These are phyloP conservation scores for Helicoverpa armigera DNA, from an alignment of 1,140 invertebrate genomes.

Conservation along the genomic window DNA sequence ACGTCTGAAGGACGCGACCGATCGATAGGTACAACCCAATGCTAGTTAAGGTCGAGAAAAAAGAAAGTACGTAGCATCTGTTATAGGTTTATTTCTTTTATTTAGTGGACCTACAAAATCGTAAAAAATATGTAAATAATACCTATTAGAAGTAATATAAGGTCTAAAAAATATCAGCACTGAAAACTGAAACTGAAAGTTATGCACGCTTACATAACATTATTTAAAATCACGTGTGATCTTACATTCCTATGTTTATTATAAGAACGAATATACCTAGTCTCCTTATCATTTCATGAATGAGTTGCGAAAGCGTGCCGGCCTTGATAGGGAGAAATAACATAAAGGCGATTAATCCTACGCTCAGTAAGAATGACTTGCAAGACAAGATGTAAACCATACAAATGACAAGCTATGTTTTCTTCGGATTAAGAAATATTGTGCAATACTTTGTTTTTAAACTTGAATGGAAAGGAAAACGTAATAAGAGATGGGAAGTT, in stretches of 20 bases:
- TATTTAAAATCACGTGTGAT: background rate
- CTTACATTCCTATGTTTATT: background rate
- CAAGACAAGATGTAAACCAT: background rate
- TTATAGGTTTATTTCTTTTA: background rate
- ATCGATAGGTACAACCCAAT: background rate
- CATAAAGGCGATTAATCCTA: background rate
- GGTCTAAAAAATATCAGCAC: no score
- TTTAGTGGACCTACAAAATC: no score
- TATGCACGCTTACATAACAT: background rate
- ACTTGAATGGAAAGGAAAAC: no score
- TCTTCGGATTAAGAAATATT: conserved; percentile 8
- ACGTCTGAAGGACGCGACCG: conserved; percentile 17
- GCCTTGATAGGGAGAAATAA: background rate
- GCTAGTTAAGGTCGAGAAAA: no score
- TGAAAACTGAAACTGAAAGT: no score
- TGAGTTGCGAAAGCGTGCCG: background rate
- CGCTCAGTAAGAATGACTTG: conserved; percentile 13
- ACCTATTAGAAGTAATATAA: background rate
- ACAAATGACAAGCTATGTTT: background rate
- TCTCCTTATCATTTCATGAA: conserved; percentile 2
- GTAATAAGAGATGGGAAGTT: background rate
- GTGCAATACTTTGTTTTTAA: conserved; percentile 8
- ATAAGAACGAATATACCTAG: background rate
- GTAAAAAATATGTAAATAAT: background rate
- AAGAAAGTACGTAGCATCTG: background rate